A percentile compares a stretch with the other conserved stretches of the same genome.
These are phyloP conservation scores for Drosophila gunungcola DNA, from an alignment of 1,140 invertebrate species.

Conservation along the genomic window DNA sequence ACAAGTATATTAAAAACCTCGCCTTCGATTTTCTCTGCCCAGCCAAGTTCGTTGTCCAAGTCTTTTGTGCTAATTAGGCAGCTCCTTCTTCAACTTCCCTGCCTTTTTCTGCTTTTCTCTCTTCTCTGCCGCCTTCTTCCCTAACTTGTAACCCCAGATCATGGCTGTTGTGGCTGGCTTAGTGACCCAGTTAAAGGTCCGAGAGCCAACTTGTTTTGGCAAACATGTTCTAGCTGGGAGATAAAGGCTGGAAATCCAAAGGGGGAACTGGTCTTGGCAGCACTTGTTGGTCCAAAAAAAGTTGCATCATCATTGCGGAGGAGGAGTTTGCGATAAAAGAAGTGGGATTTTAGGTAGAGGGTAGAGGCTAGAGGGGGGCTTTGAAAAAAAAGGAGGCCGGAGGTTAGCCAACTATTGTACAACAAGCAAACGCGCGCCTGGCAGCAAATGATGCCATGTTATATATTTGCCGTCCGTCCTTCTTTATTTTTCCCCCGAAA, in stretches of 20 bases:
- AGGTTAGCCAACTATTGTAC: conserved; percentile 66
- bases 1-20: conserved; percentile 6
- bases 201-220: conserved; percentile 70
- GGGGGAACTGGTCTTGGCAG: conserved; percentile 54
- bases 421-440: conserved; percentile 81
- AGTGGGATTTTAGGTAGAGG: neutral
- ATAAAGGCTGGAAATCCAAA: neutral
- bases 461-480: conserved; percentile 66
- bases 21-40: neutral
- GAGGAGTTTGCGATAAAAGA: conserved; percentile 36
- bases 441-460: conserved; percentile 82
- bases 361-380: neutral
- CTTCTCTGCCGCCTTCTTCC: neutral
- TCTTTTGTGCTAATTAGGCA: conserved; percentile 67
- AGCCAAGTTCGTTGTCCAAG: conserved; percentile 51
- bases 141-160: neutral
- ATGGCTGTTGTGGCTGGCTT: conserved; percentile 56
- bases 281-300: conserved; percentile 55
- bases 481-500: conserved; percentile 21
- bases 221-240: conserved; percentile 67
- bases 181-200: conserved; percentile 80
- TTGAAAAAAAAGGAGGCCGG: conserved; percentile 9
- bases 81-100: conserved; percentile 10
- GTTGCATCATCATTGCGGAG: conserved; percentile 71
- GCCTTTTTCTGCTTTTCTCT: conserved; percentile 4